phyloP scores from a whole-genome alignment of 2,888 invertebrate genomes.

The Dorcus hopei region DNA sequence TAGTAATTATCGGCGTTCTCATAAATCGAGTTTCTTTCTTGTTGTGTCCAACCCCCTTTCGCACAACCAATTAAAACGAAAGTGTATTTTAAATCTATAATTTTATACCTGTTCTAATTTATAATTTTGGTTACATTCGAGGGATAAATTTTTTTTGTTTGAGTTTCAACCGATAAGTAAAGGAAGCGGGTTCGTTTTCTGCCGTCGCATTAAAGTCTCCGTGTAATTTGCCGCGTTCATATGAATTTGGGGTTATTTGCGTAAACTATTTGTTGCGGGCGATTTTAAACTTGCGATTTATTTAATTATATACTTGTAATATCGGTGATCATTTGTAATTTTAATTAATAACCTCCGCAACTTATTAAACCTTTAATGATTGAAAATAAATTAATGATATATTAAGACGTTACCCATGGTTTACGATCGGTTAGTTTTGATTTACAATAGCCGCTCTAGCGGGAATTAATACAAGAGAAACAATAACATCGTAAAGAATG shows the following conservation, averaged over 20 bases:
- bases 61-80: too few relatives aligned
- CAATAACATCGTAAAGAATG: slow-evolving; percentile 2
- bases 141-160: too few relatives aligned
- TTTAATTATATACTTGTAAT: too few relatives aligned
- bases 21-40: too few relatives aligned
- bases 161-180: background rate
- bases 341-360: background rate
- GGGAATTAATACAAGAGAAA: background rate
- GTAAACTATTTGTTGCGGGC: too few relatives aligned
- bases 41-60: too few relatives aligned
- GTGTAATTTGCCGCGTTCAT: background rate
- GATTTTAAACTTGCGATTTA: too few relatives aligned
- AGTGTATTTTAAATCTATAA: too few relatives aligned
- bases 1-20: too few relatives aligned
- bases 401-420: background rate
- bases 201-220: slow-evolving; percentile 32
- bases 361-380: background rate
- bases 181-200: slow-evolving; percentile 21
- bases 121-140: too few relatives aligned
- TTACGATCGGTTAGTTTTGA: background rate
- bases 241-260: too few relatives aligned
- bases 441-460: background rate
- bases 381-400: background rate
- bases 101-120: too few relatives aligned
- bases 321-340: background rate